Base-by-base conservation (phyloP, 2,113 vertebrate species). In the Collichthys lucidus region DNA sequence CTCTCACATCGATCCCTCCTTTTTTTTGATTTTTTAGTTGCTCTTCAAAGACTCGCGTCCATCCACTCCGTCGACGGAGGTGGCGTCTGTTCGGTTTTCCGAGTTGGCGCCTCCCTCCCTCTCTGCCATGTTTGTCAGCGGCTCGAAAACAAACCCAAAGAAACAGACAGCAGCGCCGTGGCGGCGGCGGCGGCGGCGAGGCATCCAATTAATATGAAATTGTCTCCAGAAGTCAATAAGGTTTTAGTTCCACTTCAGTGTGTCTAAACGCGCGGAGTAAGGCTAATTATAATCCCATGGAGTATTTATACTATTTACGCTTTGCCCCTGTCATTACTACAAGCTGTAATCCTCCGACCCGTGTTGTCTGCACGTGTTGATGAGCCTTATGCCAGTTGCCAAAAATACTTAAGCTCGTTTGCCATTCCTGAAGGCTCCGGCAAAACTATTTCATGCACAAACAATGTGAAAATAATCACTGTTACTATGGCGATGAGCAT, bases 221-320 rank as follows among this genome's bases (percentile, higher is more conserved):
- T 79, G 83, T 90, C 92, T 91, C 83, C 87, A 86, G 88, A 88
- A 93, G 91, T 89, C 89, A 90, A 90, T 82, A 86, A 89, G 93
- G 90, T 92, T 92, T 92, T 89, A 91, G 91, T 92, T 94, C 88
- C 88, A 83, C 89, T 92, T 80, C 85, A 90, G 88, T 86, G 87
- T 86, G 82, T 85, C 88, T 84, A 86, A 89, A 92, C 74, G 77
- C 67, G 79, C 88, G 24, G 88, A 88, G 86, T 91, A 80, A 81
- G 87, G 91, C 92, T 93, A 92, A 94, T 94, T 92, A 92, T 90
- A 91, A 91, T 91, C 89, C 83, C 75, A 72, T 67, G 44, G 85
- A 91, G 90, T 87, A 91, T 93, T 93, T 90, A 89, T 86, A 87
- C 85, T 89, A 88, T 90, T 86, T 84, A 87, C 84, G 85, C 90